Conservation (phyloP, 1,140 invertebrate genomes). For the Cherax destructor region DNA sequence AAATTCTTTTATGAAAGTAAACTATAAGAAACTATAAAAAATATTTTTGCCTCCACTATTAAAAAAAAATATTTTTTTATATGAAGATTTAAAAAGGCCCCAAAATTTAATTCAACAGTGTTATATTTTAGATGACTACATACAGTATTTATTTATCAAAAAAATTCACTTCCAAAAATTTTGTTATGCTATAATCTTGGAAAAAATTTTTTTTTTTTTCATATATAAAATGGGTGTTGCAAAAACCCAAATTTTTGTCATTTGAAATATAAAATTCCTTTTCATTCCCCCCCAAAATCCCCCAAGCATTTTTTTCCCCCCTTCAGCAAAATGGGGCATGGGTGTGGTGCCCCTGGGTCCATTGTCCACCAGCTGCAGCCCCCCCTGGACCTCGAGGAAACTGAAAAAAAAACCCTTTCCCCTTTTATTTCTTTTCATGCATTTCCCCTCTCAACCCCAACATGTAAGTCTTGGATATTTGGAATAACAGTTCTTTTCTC, state of each 20-base stretch:
- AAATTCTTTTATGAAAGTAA: not conserved
- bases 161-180: not conserved
- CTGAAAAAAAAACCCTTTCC: constrained; percentile 97
- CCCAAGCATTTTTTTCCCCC: not conserved
- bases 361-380: constrained; percentile 69
- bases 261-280: not conserved
- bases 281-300: not conserved
- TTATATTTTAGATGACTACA: not conserved
- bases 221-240: not conserved
- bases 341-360: constrained; percentile 48
- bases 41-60: not conserved
- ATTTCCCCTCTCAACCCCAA: constrained; percentile 88
- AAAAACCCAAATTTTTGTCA: not conserved
- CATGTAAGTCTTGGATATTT: constrained; percentile 79
- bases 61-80: not conserved
- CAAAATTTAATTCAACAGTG: not conserved
- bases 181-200: not conserved
- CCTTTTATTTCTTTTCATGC: constrained; percentile 96
- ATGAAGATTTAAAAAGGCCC: not conserved
- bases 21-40: not conserved
- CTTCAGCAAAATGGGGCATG: constrained; percentile 48
- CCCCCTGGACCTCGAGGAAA: constrained; percentile 94
- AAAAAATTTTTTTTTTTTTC: not conserved
- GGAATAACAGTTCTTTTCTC: too few relatives aligned
- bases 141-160: not conserved